Evolutionary conservation across 2,113 vertebrate species (phyloP), one percentile per base, ranked within the genome.

Genomic region (Mormyrus iriodes): DNA sequence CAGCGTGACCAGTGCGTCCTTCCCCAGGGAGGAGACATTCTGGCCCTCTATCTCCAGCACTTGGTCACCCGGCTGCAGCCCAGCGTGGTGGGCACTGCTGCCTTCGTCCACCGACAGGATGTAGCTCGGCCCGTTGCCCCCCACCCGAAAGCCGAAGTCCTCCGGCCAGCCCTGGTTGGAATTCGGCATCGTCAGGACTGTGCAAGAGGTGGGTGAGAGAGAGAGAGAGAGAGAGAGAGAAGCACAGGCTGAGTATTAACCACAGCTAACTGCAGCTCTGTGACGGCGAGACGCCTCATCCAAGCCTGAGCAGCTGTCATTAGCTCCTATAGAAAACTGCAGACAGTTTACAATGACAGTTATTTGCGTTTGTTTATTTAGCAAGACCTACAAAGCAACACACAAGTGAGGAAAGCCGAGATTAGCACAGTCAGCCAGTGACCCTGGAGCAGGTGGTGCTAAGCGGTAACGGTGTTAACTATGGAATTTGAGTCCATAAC

Each of bases 121-220:
- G 93, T 98, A 99, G 94, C 98, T 99, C 0, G 98, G 98, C 3
- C 98, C 97, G 0, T 93, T 95, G 89, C 98, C 98, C 0, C 96
- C 95, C 76, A 99, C 95, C 46, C 95, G 94, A 94, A 99, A 99
- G 84, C 98, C 98, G 49, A 99, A 99, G 10, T 97, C 97, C 88
- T 99, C 98, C 0, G 98, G 98, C 98, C 98, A 99, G 91, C 96
- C 97, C 93, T 98, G 95, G 93, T 99, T 99, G 93, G 94, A 97
- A 4, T 95, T 91, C 0, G 96, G 97, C 94, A 99, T 97, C 88
- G 93, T 91, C 55, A 96, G 69, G 69, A 94, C 97, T 97, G 94
- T 48, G 92, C 91, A 39, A 85, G 52, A 86, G 86, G 83, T 52
- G 79, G n/a, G 31, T 12, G 86, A 55, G 51, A 88, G 6, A 48